Evolutionary conservation across 2,797 vertebrate species (phyloP), one percentile per base, ranked within the genome.

Genomic region (Craterocephalus amniculus): DNA sequence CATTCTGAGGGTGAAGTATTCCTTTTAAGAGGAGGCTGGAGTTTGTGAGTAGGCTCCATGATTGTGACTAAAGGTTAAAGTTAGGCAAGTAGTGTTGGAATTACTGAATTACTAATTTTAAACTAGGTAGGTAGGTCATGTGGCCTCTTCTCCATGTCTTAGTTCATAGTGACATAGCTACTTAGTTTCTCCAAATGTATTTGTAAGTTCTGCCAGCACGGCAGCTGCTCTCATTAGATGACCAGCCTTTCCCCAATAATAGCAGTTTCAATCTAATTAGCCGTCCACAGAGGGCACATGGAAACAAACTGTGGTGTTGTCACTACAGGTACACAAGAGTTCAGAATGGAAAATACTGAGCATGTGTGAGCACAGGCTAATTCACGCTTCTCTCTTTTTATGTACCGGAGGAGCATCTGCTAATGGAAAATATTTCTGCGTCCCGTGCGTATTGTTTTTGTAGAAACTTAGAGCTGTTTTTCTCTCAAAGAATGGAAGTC

Each of bases 221-320:
- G 52, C 85, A 89, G 89, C 90, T 86, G 80, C 88, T 82, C 87
- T 90, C 84, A 83, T 87, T 87, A 91, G 83, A 87, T 87, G 92
- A 86, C 79, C 84, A 70, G 85, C 86, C 80, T 78, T 72, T 83
- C 83, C 85, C 89, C 90, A 86, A 90, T 92, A 90, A 92, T 89
- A 88, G 88, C 89, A 89, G 84, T 91, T 91, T 89, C 77, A 88
- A 91, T 89, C 85, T 87, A 82, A 85, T 92, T 89, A 92, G 89
- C 77, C 70, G 76, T 84, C 79, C 80, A 67, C 82, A 80, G 81
- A 76, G 80, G 86, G 76, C 72, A 71, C 67, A 63, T 58, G 72
- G 61, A 84, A 85, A 80, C 70, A 76, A 83, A 87, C 87, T 77
- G 36, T 79, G 72, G 68, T 74, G 74, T 74, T 58, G 29, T 79